These are phyloP conservation scores for Dryadula phaetusa DNA, from an alignment of 2,888 invertebrate species.

Conservation along the genomic window DNA sequence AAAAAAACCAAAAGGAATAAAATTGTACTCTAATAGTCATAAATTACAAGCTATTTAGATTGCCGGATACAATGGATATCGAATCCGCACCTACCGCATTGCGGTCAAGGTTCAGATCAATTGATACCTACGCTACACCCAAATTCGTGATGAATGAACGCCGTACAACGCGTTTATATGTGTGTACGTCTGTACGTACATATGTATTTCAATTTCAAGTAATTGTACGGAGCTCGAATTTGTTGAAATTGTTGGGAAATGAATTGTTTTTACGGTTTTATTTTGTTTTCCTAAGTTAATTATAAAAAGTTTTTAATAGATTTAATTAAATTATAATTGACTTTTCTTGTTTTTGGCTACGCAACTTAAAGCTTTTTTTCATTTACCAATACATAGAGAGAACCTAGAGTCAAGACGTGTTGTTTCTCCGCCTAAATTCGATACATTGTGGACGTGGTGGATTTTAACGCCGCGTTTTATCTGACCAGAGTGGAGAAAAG, in stretches of 20 bases:
- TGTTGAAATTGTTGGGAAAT: neutral
- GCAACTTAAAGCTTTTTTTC: no score
- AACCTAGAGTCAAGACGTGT: no score
- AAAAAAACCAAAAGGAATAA: neutral
- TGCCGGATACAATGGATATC: slow-evolving; percentile 15
- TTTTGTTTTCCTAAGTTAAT: no score
- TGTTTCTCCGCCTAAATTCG: no score
- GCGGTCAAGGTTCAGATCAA: slow-evolving; percentile 9
- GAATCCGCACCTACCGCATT: slow-evolving; percentile 16
- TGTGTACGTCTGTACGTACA: no score
- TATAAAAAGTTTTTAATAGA: no score
- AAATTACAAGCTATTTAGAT: neutral
- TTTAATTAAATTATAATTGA: no score
- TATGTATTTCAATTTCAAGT: neutral
- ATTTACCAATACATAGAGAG: no score
- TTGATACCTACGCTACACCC: slow-evolving; percentile 8
- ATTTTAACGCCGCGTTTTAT: no score
- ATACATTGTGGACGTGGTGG: no score
- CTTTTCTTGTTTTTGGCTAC: no score
- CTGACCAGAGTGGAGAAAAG: no score
- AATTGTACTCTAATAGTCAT: neutral
- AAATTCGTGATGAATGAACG: slow-evolving; percentile 9
- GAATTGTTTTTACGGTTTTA: neutral
- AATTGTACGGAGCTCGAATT: neutral
- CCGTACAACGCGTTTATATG: neutral